Base-by-base conservation (phyloP, 2,797 vertebrate species). In the Loris lydekkerianus region DNA sequence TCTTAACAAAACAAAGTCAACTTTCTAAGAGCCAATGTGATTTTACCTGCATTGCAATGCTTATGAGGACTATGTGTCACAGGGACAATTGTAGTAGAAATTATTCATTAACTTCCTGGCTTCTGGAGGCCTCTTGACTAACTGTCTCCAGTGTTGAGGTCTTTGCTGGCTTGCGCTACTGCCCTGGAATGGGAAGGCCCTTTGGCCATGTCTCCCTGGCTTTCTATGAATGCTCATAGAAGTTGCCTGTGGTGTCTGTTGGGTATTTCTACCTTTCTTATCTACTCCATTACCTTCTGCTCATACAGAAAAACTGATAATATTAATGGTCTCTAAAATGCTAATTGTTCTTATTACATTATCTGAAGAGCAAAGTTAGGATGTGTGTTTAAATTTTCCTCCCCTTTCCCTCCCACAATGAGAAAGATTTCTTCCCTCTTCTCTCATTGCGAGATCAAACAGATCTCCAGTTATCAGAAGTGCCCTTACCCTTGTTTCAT, bases 361-460 rank as follows among this genome's bases (percentile, higher is more conserved):
- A 69, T 83, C 37, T 86, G 65, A 87, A 86, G 89, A 88, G 46
- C 77, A 85, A 91, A 94, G 46, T 83, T 60, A 82, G 63, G n/a
- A 76, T 34, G 31, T 69, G 21, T 4, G 40, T 89, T 93, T 86
- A 86, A 13, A 34, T 25, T 73, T 81, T 58, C 67, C 61, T n/a
- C 7, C 61, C 72, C 31, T 77, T 91, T 75, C 23, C n/a, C 80
- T 81, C 21, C 13, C 43, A 20, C 76, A 53, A 0, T 40, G n/a
- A 77, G 43, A 83, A 77, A 40, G 9, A 37, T 53, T 63, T 7
- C 63, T 56, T 58, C 31, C 10, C 40, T 53, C 40, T 81, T 72
- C 56, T 91, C 46, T 90, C 37, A 46, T 29, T 60, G 3, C 53
- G 80, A 91, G 67, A 77, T 37, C 46, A 96, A 93, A 37, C 53